phyloP scores from a whole-genome alignment of 1,140 invertebrate genomes.

The Ooceraea biroi region DNA sequence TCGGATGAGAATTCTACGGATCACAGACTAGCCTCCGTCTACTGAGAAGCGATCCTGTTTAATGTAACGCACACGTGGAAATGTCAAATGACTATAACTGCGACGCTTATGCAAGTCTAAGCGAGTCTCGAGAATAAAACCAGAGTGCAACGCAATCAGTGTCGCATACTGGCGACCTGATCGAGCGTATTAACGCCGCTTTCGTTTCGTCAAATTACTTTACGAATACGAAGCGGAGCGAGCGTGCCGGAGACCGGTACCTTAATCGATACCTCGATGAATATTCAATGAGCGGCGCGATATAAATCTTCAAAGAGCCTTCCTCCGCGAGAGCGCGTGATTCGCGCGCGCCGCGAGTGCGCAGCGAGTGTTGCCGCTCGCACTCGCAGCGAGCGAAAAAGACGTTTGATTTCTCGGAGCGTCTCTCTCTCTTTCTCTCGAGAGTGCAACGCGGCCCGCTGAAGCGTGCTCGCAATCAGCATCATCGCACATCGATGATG shows the following conservation, averaged over 20 bases:
- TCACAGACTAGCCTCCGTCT: background rate
- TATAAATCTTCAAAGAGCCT: conserved; percentile 26
- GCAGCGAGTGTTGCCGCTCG: background rate
- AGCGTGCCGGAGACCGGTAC: conserved; percentile 14
- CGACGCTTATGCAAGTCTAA: background rate
- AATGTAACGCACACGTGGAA: background rate
- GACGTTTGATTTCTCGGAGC: conserved; percentile 9
- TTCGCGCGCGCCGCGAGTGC: background rate
- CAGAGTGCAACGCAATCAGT: background rate
- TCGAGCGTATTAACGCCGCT: background rate
- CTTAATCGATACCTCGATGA: conserved; percentile 39
- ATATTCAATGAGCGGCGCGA: conserved; percentile 36
- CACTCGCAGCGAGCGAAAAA: background rate
- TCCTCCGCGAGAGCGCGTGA: background rate
- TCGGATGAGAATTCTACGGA: conserved; percentile 1
- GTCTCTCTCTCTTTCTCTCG: background rate
- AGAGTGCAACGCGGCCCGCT: background rate
- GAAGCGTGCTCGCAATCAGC: conserved; percentile 44
- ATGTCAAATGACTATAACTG: background rate
- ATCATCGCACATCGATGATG: conserved; percentile 56
- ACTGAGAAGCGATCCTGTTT: background rate
- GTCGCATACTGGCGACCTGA: background rate
- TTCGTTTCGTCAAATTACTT: background rate
- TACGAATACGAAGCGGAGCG: background rate
- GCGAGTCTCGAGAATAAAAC: background rate